These are phyloP conservation scores for Tetranychus truncatus DNA, from an alignment of 2,888 invertebrate species.

Conservation along the genomic window DNA sequence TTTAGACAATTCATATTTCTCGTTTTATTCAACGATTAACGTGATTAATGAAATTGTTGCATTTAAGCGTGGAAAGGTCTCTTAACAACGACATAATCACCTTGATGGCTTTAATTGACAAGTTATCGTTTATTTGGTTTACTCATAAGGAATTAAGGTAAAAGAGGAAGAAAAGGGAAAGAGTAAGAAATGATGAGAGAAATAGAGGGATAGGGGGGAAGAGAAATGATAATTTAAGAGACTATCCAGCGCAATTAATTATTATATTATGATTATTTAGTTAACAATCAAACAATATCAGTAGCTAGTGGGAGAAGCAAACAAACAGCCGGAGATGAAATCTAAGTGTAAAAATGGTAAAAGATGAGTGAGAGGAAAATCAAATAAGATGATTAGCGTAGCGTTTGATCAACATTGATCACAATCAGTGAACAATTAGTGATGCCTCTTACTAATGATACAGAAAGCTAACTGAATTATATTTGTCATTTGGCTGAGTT, in stretches of 20 bases:
- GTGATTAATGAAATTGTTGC: too few relatives aligned
- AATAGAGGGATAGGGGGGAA: too few relatives aligned
- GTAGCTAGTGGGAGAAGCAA: neutral
- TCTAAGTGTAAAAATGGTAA: too few relatives aligned
- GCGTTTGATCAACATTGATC: neutral
- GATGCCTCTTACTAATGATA: neutral
- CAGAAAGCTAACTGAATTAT: too few relatives aligned
- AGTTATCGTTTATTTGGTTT: neutral
- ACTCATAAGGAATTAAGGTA: neutral
- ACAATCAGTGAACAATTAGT: neutral
- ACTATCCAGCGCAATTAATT: neutral
- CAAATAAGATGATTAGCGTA: neutral
- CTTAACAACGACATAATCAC: neutral
- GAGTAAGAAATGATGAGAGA: too few relatives aligned
- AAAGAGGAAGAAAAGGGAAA: neutral
- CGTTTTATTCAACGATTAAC: too few relatives aligned
- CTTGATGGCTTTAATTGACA: neutral
- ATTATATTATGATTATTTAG: neutral
- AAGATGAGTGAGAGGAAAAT: neutral
- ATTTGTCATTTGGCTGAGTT: too few relatives aligned
- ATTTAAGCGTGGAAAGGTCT: neutral
- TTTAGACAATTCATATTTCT: too few relatives aligned
- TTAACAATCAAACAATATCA: neutral
- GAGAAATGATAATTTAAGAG: neutral
- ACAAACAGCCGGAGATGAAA: neutral